phyloP scores from a whole-genome alignment of 1,140 invertebrate species.

The Macrobrachium nipponense region DNA sequence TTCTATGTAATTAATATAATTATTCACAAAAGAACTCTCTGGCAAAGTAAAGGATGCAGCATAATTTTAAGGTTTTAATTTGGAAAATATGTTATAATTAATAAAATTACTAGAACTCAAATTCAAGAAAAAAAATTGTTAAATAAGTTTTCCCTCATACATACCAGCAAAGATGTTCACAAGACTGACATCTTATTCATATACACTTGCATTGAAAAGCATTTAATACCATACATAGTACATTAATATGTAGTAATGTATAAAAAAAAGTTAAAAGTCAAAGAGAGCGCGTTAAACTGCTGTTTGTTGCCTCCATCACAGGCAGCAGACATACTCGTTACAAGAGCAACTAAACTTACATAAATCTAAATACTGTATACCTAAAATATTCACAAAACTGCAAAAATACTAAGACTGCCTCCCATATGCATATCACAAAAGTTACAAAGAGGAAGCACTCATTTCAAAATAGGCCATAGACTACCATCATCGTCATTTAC shows the following conservation, averaged over 20 bases:
- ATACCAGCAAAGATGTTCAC: background rate
- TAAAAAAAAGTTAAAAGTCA: background rate
- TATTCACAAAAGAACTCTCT: background rate
- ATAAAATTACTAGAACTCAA: background rate
- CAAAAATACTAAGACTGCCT: too few relatives aligned
- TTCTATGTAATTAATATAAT: background rate
- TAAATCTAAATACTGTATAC: too few relatives aligned
- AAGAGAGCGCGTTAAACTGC: background rate
- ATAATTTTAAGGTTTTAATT: too few relatives aligned
- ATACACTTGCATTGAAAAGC: conserved; percentile 57
- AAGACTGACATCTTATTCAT: conserved; percentile 21
- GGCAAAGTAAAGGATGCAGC: too few relatives aligned
- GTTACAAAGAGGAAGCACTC: too few relatives aligned
- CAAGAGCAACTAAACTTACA: too few relatives aligned
- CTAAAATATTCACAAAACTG: too few relatives aligned
- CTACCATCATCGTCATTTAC: too few relatives aligned
- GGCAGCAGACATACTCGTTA: too few relatives aligned
- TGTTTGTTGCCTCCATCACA: background rate
- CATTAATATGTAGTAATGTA: background rate
- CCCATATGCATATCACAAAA: too few relatives aligned
- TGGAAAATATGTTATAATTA: too few relatives aligned
- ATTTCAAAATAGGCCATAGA: too few relatives aligned
- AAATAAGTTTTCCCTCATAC: background rate
- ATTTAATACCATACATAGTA: background rate
- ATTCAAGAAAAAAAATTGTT: background rate